A percentile compares a stretch with the other conserved stretches of the same genome.
These are phyloP conservation scores for Megaceryle torquata DNA, from an alignment of 2,113 vertebrate species.

Conservation along the genomic window DNA sequence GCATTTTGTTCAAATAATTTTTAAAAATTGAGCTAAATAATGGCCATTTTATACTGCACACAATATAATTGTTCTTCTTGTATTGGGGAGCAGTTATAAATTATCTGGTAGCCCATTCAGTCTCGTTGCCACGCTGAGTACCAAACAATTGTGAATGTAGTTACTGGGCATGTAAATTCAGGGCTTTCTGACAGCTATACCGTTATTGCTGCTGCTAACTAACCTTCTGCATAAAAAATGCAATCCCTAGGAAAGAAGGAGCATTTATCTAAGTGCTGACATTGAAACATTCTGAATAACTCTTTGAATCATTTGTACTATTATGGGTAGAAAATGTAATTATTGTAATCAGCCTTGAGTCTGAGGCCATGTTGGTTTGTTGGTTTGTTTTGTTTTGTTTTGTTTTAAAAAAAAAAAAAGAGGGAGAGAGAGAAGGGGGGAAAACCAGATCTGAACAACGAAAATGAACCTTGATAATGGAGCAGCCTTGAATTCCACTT, in stretches of 20 bases:
- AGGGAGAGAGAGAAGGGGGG: not conserved
- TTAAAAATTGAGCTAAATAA: slow-evolving; percentile 71
- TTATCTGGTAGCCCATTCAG: slow-evolving; percentile 68
- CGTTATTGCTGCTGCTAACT: slow-evolving; percentile 60
- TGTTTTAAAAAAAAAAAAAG: not conserved
- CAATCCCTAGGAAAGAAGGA: slow-evolving; percentile 65
- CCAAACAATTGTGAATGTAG: slow-evolving; percentile 68
- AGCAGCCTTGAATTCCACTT: slow-evolving; percentile 80
- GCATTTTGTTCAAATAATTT: slow-evolving; percentile 70
- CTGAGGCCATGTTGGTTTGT: slow-evolving; percentile 60
- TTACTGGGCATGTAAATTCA: slow-evolving; percentile 61
- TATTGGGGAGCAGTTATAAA: slow-evolving; percentile 70
- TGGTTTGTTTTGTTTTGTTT: not conserved
- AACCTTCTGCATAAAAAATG: slow-evolving; percentile 67
- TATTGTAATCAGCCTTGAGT: slow-evolving; percentile 78
- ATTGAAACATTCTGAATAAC: slow-evolving; percentile 74
- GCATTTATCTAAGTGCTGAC: slow-evolving; percentile 73
- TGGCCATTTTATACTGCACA: slow-evolving; percentile 69
- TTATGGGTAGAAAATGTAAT: slow-evolving; percentile 77
- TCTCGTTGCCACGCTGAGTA: slow-evolving; percentile 41
- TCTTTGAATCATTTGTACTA: slow-evolving; percentile 69
- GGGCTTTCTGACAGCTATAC: slow-evolving; percentile 58
- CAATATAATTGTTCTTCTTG: slow-evolving; percentile 71
- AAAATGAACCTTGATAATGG: slow-evolving; percentile 77
- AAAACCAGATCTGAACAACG: slow-evolving; percentile 69